A percentile compares a stretch with the other conserved stretches of the same genome.
Evolutionary conservation across 1,140 invertebrate genomes (phyloP).

Genomic region (Linepithema humile): DNA sequence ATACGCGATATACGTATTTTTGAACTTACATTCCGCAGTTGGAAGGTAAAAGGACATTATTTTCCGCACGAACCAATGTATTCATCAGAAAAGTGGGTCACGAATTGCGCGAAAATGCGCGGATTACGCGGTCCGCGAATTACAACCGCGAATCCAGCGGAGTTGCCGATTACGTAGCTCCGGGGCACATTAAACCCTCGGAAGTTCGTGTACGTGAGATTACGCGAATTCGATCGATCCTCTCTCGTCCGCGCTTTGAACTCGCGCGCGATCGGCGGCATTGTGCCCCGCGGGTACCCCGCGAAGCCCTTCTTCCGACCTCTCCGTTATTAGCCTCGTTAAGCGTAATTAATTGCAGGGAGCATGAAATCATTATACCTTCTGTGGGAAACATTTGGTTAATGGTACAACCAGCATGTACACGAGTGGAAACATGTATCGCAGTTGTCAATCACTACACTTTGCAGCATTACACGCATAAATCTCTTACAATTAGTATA

Average conservation of each 20-base stretch:
- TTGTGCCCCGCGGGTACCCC: background rate
- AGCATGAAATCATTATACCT: slow-evolving; percentile 54
- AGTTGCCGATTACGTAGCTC: slow-evolving; percentile 57
- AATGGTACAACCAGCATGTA: slow-evolving; percentile 24
- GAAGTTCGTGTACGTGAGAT: slow-evolving; percentile 44
- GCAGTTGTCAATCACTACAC: background rate
- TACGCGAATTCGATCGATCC: slow-evolving; percentile 48
- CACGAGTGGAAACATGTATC: slow-evolving; percentile 19
- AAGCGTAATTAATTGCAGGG: slow-evolving; percentile 57
- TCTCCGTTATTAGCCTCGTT: slow-evolving; percentile 46
- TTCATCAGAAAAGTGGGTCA: slow-evolving; percentile 26
- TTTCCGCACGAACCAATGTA: slow-evolving; percentile 31
- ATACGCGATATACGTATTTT: background rate
- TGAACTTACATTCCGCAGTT: slow-evolving; percentile 6
- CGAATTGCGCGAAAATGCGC: slow-evolving; percentile 2
- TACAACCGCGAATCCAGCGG: slow-evolving; percentile 26
- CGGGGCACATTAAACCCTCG: slow-evolving; percentile 56
- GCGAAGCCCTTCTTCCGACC: background rate
- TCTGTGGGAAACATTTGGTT: slow-evolving; percentile 40
- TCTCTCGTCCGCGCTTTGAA: background rate
- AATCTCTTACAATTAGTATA: background rate
- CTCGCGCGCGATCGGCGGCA: background rate
- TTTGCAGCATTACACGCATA: background rate
- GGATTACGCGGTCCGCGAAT: slow-evolving; percentile 36
- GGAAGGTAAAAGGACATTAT: slow-evolving; percentile 7